These are phyloP conservation scores for Drosophila vallismaia DNA, from an alignment of 2,888 invertebrate species.

Conservation along the genomic window DNA sequence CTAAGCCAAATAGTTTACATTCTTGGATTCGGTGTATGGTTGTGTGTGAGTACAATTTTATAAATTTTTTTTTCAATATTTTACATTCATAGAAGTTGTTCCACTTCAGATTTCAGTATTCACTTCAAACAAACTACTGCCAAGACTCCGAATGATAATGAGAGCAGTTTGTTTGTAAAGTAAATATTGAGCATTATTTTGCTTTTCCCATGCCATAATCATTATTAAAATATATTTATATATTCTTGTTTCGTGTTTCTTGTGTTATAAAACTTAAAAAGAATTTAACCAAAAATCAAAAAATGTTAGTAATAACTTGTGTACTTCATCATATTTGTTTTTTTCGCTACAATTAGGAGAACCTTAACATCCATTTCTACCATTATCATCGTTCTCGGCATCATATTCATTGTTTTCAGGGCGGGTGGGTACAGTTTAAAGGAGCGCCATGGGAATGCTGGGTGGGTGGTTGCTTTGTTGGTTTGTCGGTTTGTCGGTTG, in stretches of 20 bases:
- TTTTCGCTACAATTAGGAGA: conserved; percentile 26
- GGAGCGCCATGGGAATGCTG: conserved; percentile 61
- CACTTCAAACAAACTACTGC: conserved; percentile 7
- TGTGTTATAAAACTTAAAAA: conserved; percentile 69
- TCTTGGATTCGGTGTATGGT: neutral
- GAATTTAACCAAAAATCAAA: conserved; percentile 75
- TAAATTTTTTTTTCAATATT: conserved; percentile 21
- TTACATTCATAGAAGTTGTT: conserved; percentile 49
- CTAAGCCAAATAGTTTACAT: conserved; percentile 35
- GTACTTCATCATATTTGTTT: conserved; percentile 56
- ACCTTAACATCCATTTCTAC: conserved; percentile 15
- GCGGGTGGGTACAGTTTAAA: conserved; percentile 43
- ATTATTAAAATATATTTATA: conserved; percentile 66
- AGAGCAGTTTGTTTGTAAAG: conserved; percentile 4
- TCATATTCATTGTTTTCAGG: conserved; percentile 30
- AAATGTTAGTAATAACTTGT: conserved; percentile 65
- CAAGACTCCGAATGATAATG: neutral
- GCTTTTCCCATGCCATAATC: conserved; percentile 46
- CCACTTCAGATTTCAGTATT: conserved; percentile 29
- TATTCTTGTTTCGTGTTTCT: conserved; percentile 33
- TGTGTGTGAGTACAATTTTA: conserved; percentile 26
- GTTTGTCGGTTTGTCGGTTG: conserved; percentile 30
- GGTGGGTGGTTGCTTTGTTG: conserved; percentile 58
- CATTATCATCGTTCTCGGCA: conserved; percentile 22
- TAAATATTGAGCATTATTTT: conserved; percentile 34